These are phyloP conservation scores for Himalopsyche anomala DNA, from an alignment of 2,888 invertebrate species.

Conservation along the genomic window DNA sequence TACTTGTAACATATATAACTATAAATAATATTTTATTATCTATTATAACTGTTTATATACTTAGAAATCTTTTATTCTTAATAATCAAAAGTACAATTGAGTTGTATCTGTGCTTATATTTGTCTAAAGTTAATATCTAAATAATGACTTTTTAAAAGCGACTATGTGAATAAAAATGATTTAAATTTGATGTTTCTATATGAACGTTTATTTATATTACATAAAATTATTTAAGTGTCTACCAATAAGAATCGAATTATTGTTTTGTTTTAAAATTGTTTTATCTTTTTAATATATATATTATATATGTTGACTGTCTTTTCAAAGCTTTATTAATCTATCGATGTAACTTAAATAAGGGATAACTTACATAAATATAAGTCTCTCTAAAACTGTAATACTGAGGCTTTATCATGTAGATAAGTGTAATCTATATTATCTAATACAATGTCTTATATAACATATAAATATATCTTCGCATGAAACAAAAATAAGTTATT, in stretches of 20 bases:
- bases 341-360: background rate
- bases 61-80: background rate
- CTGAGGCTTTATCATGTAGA: slow-evolving; percentile 15
- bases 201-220: background rate
- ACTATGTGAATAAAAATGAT: background rate
- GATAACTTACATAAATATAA: background rate
- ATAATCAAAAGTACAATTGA: background rate
- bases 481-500: background rate
- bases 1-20: background rate
- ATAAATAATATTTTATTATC: background rate
- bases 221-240: background rate
- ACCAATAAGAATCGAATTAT: background rate
- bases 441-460: background rate
- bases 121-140: background rate
- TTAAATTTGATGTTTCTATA: background rate
- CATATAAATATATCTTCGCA: background rate
- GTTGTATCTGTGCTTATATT: background rate
- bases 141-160: background rate
- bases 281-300: background rate
- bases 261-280: background rate
- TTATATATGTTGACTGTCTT: slow-evolving; percentile 24
- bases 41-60: background rate
- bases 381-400: background rate
- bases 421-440: background rate
- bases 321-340: slow-evolving; percentile 15